Base-by-base conservation (phyloP, 2,888 invertebrate genomes). In the Pomacea canaliculata region DNA sequence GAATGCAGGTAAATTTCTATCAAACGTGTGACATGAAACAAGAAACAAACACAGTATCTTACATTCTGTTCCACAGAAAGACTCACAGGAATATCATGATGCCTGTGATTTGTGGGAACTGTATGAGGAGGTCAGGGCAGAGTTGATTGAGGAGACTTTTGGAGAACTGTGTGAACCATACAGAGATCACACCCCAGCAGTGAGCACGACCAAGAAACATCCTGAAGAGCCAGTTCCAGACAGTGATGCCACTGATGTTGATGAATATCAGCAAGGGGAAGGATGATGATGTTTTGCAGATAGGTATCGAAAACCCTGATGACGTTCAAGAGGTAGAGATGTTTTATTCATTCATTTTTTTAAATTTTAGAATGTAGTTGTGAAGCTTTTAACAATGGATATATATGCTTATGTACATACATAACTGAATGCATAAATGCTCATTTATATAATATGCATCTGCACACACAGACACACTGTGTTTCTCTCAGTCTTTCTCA, bases 91-190 rank as follows among this genome's bases (percentile, higher is more conserved):
- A 89, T 95, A 96, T 90, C 95, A 94, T 90, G 98, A 98, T 92
- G 98, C 98, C 0, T 93, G 93, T 81, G 95, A 96, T 73, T 91
- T 99, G 67, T 95, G 96, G 95, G 96, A 96, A 27, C 92, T 97
- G 68, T 97, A 96, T 89, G 91, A 93, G 76, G 92, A 92, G 76
- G 93, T 93, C 51, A 93, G 94, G 90, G 93, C 80, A 19, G 80
- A 80, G 68, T 66, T 80, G 23, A 85, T 92, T 67, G 91, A 91
- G 71, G 87, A 88, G 69, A 88, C 87, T 9, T 86, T 89, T 75
- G 89, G 89, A 27, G 87, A 83, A 23, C 80, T 49, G 48, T 71
- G 60, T 56, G 75, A 59, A 56, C 72, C 27, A 49, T 75, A 46
- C 46, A 51, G 37, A 7, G 71, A 60, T 37, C 68, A 62, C 63